Evolutionary conservation across 1,140 invertebrate genomes (phyloP), one percentile per base, ranked within the genome.

Genomic region (Cotesia vestalis): DNA sequence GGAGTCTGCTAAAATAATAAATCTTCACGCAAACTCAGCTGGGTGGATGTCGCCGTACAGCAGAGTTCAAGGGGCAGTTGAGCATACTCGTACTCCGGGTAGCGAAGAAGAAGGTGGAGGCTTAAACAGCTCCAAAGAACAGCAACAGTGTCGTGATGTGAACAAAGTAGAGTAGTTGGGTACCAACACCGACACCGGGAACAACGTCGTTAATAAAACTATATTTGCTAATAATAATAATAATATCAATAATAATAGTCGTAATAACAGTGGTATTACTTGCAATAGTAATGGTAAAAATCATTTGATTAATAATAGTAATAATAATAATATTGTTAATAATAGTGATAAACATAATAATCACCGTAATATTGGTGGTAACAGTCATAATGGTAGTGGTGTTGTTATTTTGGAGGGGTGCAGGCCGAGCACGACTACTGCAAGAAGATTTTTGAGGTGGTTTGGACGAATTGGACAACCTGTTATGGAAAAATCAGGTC

Each of bases 401-500:
- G 81, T 83, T 8, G 81, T 85, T n/a, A 83, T 85, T 71, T 62
- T 85, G 66, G 81, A 83, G 17, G 83, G 79, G 9, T 83, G 83
- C 66, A 76, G 81, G 27, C 82, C 84, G 11, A 78, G 78, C n/a
- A 80, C 81, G 4, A 84, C 81, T 8, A 84, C 84, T 1, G 82
- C 84, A 4, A 77, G 84, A 40, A 76, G 81, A 68, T 85, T 84
- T 72, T 78, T 85, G 67, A 81, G 81, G 71, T 84, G 84, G 84
- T 85, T 85, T 73, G 82, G 84, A 64, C 78, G 83, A 61, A 80
- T 85, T 0, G 83, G 84, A 36, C 84, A 84, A 70, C 84, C 84
- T 3, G 80, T 83, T 6, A 84, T 82, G 52, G 84, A 79, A 71
- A 85, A 84, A 72, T 80, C 83, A 85, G 84, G 84, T 84, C 66